phyloP scores from a whole-genome alignment of 2,113 vertebrate species.

The Fregetta grallaria region DNA sequence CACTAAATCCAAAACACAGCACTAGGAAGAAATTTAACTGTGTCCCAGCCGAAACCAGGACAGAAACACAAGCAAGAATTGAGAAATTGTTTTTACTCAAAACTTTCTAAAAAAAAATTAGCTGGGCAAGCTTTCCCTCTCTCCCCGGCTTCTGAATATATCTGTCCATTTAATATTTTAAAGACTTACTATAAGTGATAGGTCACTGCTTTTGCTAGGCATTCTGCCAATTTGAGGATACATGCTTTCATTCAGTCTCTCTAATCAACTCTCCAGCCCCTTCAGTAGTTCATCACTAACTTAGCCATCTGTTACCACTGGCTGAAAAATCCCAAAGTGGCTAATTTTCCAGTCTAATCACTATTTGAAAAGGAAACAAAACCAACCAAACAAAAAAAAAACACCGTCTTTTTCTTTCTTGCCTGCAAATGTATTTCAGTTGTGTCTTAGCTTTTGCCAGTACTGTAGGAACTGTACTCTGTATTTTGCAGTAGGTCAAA shows the following conservation, averaged over 20 bases:
- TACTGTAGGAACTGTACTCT: neutral
- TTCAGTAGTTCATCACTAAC: slow-evolving; percentile 25
- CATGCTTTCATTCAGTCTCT: slow-evolving; percentile 11
- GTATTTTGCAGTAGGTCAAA: neutral
- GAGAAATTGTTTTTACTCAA: neutral
- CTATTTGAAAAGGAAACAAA: neutral
- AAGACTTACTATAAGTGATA: neutral
- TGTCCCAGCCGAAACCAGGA: too few relatives aligned
- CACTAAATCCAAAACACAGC: too few relatives aligned
- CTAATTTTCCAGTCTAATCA: slow-evolving; percentile 45
- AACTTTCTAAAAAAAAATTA: neutral
- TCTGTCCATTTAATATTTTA: slow-evolving; percentile 23
- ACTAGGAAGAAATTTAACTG: too few relatives aligned
- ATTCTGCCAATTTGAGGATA: slow-evolving; percentile 8
- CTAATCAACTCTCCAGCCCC: slow-evolving; percentile 28
- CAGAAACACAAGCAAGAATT: neutral
- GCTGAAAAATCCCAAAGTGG: slow-evolving; percentile 13
- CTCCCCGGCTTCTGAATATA: neutral
- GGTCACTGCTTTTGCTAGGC: slow-evolving; percentile 24
- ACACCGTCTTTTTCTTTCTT: neutral
- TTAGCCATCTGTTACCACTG: slow-evolving; percentile 48
- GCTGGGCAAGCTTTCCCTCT: neutral
- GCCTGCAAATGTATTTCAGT: neutral
- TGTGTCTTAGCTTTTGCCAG: neutral
- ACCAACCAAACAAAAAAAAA: neutral